Evolutionary conservation across 1,140 invertebrate genomes (phyloP), one percentile per base, ranked within the genome.

Genomic region (Onthophagus taurus): DNA sequence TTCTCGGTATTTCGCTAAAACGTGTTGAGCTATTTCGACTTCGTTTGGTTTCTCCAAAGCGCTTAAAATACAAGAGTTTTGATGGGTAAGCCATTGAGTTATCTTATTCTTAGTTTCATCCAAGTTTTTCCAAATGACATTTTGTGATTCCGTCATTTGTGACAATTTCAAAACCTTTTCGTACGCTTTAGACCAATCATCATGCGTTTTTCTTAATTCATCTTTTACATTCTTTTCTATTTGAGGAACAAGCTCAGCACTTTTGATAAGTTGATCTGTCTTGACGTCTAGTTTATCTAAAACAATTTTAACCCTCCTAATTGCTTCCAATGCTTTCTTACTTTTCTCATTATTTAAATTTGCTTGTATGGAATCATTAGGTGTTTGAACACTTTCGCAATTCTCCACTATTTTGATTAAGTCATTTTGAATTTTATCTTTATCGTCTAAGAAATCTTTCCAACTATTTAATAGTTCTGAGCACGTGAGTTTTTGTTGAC

Each of bases 101-200:
- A 95, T 68, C 58, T 90, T 85, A 50, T 83, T 80, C 57, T 87
- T 89, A 0, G 80, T 77, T 48, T 88, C 83, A 42, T 90, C 82
- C 4, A 95, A 84, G 63, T 94, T 88, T 51, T 89, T 86, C 89
- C 90, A 94, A 34, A 94, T 83, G 4, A 89, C 81, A 0, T 84
- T 68, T 61, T 94, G 88, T 1, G 88, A 85, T 64, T 96, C 90
- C 30, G 86, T 77, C 33, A 79, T 78, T 63, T 91, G 81, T 8
- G 80, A 74, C 46, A 77, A 74, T 45, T 80, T 78, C 12, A 78
- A 75, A 2, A 83, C 70, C 45, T 78, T 74, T 45, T 83, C 76
- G 53, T 83, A 78, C 11, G 75, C 69, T 35, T 79, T 76, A 52
- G 88, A 80, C 78, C 86, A 93, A n/a, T 75, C 69, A 17, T 78